Evolutionary conservation across 1,140 invertebrate genomes (phyloP), one percentile per base, ranked within the genome.

Genomic region (Aphaenogaster floridana): DNA sequence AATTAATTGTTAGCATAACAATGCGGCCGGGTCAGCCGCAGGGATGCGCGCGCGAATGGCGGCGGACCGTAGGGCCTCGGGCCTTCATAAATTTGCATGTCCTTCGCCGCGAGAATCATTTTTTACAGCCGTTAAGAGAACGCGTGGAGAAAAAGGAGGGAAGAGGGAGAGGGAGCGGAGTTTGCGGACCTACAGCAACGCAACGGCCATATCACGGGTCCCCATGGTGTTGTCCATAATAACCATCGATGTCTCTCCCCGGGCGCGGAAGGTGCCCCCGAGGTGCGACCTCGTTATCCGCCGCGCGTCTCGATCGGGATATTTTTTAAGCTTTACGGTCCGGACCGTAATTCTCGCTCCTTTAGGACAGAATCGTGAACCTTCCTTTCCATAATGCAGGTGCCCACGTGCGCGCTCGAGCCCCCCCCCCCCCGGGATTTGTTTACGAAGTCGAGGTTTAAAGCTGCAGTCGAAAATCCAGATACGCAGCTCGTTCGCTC

Each of bases 11-110:
- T 94, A 93, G 93, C 92, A 89, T 93, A 93, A 94, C 93, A 94
- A 94, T 94, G 91, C 88, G 21, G 11, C 89, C 59, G 77, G 92
- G 86, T 69, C 59, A 84, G 90, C 88, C 85, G 89, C 42, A 71
- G 57, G 66, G 39, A 85, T 42, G 59, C n/a, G 50, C 72, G 11
- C 50, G 81, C 88, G 84, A 86, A 85, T 72, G 71, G 87, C 87
- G 87, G 72, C 48, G 86, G 87, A 80, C 87, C 88, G 84, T 42
- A 64, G 34, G 88, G 69, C 89, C 89, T 92, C 86, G 90, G 89
- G 92, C 93, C 93, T 95, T 94, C 93, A 95, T 95, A 95, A 95
- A 95, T 95, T 95, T 94, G 93, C 94, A 94, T 94, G 94, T 95
- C 94, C 94, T 95, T 94, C 93, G 93, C 91, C 91, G 93, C 93